phyloP scores from a whole-genome alignment of 2,797 vertebrate species.

The Catharus ustulatus region DNA sequence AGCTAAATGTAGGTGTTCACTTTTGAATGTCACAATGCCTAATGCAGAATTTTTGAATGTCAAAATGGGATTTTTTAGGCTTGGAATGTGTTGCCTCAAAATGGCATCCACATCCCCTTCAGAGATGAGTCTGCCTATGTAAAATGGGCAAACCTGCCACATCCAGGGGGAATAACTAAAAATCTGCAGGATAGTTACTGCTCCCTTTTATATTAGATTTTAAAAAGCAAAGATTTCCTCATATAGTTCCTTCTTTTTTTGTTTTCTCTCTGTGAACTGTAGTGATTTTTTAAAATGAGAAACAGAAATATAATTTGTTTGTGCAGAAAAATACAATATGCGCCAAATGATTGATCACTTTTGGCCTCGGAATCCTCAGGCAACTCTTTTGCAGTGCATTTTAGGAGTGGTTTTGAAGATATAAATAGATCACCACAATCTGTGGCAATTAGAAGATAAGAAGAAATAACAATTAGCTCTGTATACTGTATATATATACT shows the following conservation, averaged over 20 bases:
- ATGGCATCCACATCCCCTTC: background rate
- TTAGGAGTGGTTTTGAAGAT: slow-evolving; percentile 1
- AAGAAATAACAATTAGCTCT: background rate
- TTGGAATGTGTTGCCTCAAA: rapidly evolving
- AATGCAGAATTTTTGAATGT: too few species aligned
- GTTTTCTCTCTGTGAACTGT: background rate
- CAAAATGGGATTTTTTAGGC: background rate
- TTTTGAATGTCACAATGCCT: too few species aligned
- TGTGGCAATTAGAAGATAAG: slow-evolving; percentile 37
- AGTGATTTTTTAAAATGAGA: background rate
- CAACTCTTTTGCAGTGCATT: background rate
- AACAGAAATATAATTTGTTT: background rate
- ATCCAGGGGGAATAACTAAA: background rate
- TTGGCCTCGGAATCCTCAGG: background rate
- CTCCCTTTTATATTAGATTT: background rate
- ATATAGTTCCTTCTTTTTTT: background rate
- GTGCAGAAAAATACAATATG: background rate
- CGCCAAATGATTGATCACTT: slow-evolving; percentile 23
- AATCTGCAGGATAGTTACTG: background rate
- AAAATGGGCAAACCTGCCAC: background rate
- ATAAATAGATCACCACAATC: slow-evolving; percentile 16
- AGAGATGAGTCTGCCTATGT: background rate
- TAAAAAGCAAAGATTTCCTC: background rate
- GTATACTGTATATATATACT: background rate
- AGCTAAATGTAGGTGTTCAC: rapidly evolving